A percentile compares a stretch with the other conserved stretches of the same genome.
Evolutionary conservation across 2,888 invertebrate genomes (phyloP).

Genomic region (Trichopoda pennipes): DNA sequence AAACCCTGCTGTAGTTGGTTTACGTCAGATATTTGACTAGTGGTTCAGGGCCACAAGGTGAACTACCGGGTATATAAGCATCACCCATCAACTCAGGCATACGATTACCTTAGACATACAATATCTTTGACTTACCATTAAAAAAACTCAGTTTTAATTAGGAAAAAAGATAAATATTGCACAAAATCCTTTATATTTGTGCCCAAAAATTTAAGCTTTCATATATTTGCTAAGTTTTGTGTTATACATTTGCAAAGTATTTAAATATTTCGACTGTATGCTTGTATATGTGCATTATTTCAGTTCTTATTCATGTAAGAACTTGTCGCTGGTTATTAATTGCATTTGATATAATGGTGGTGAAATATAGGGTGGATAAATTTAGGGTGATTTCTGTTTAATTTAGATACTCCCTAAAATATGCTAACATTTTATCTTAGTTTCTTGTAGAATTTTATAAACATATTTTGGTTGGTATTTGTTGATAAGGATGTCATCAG

Average conservation of each 20-base stretch:
- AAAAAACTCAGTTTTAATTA: slow-evolving; percentile 32
- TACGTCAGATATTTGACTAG: too few relatives aligned
- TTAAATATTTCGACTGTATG: too few relatives aligned
- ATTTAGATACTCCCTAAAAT: background rate
- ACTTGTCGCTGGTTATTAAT: background rate
- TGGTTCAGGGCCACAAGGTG: too few relatives aligned
- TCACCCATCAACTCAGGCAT: background rate
- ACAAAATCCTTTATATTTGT: too few relatives aligned
- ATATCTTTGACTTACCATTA: slow-evolving; percentile 7
- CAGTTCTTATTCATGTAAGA: background rate
- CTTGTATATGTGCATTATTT: too few relatives aligned
- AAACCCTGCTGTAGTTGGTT: too few relatives aligned
- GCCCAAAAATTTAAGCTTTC: too few relatives aligned
- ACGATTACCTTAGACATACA: background rate
- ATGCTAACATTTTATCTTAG: background rate
- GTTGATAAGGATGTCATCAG: too few relatives aligned
- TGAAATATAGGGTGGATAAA: background rate
- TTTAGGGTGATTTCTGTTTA: background rate
- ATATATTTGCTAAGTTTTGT: too few relatives aligned
- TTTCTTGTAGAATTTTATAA: background rate
- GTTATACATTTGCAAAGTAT: too few relatives aligned
- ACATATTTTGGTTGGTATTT: background rate
- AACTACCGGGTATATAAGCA: background rate
- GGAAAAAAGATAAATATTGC: background rate
- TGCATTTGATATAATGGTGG: background rate